These are phyloP conservation scores for Neopipo cinnamomea DNA, from an alignment of 2,113 vertebrate genomes.

Conservation along the genomic window DNA sequence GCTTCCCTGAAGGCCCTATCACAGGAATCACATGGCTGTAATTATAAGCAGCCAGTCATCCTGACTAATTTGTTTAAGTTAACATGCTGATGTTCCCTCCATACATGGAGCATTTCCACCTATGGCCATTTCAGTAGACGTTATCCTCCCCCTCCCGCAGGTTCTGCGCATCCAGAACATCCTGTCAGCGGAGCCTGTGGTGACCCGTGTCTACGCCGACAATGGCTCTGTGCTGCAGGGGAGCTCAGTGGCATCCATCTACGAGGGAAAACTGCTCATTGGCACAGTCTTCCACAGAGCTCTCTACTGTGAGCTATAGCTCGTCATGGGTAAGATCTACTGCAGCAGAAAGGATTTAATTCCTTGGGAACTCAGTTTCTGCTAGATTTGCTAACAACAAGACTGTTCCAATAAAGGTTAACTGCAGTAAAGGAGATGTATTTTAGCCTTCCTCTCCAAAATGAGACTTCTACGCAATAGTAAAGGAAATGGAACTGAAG, in stretches of 20 bases:
- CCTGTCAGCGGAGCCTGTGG: slow-evolving; percentile 79
- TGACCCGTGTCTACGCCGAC: slow-evolving; percentile 84
- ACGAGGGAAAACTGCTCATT: slow-evolving; percentile 82
- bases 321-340: fast-evolving
- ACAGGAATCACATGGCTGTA: background rate
- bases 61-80: background rate
- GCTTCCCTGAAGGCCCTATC: background rate
- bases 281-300: slow-evolving; percentile 89
- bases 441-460: background rate
- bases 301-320: slow-evolving; percentile 82
- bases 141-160: slow-evolving; percentile 41
- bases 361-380: background rate
- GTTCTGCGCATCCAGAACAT: slow-evolving; percentile 88
- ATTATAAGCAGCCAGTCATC: background rate
- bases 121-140: fast-evolving
- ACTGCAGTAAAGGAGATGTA: background rate
- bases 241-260: slow-evolving; percentile 80
- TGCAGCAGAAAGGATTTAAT: background rate
- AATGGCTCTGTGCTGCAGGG: slow-evolving; percentile 83
- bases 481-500: background rate
- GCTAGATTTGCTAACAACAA: background rate
- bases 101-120: background rate
- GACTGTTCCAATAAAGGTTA: background rate
- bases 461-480: background rate
- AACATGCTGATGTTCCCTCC: background rate